These are phyloP conservation scores for Acrocephalus scirpaceus DNA, from an alignment of 2,797 vertebrate genomes.

Conservation along the genomic window DNA sequence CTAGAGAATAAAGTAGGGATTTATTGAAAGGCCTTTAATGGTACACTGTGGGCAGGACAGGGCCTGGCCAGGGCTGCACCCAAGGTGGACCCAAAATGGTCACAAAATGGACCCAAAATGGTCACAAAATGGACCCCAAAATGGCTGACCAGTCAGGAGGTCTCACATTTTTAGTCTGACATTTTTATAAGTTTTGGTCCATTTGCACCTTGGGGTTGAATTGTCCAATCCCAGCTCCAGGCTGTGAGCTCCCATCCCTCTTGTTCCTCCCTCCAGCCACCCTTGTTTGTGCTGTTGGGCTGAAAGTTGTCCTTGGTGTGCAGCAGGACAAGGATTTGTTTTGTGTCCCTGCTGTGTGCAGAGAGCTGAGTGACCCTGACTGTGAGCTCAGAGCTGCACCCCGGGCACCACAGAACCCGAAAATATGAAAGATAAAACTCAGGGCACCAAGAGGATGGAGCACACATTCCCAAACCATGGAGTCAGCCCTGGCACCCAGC, in stretches of 20 bases:
- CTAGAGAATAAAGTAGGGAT: not conserved
- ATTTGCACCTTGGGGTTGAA: not conserved
- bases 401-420: not conserved
- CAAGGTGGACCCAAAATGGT: too few relatives aligned
- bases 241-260: not conserved
- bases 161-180: not conserved
- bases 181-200: not conserved
- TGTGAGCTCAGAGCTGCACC: not conserved
- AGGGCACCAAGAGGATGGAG: not conserved
- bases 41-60: not conserved
- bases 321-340: not conserved
- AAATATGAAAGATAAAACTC: not conserved
- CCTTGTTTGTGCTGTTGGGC: not conserved
- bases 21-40: not conserved
- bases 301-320: not conserved
- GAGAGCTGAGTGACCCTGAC: not conserved
- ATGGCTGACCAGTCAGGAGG: accelerated
- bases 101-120: too few relatives aligned
- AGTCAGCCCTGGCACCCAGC: not conserved
- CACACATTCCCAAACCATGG: accelerated
- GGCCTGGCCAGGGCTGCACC: too few relatives aligned
- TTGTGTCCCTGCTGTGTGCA: not conserved
- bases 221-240: not conserved
- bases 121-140: not conserved
- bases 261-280: not conserved